Evolutionary conservation across 2,113 vertebrate species (phyloP).

Genomic region (Sander lucioperca): DNA sequence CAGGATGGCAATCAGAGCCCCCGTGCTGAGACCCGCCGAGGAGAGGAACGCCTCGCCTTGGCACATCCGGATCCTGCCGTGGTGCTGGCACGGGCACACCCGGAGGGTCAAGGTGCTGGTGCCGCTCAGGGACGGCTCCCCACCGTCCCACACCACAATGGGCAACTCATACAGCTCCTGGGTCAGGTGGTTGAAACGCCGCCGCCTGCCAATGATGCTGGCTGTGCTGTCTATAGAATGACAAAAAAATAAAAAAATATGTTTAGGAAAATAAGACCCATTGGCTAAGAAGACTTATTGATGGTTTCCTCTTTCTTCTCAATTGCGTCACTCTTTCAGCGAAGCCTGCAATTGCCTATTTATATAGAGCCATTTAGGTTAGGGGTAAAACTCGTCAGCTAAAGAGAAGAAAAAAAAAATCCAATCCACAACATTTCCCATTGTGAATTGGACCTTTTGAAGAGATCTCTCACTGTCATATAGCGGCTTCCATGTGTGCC

Average conservation of each 20-base stretch:
- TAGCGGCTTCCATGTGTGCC: not conserved
- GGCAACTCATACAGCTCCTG: slow-evolving; percentile 93
- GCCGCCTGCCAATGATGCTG: slow-evolving; percentile 89
- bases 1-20: slow-evolving; percentile 96
- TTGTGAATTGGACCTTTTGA: not conserved
- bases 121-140: slow-evolving; percentile 92
- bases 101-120: slow-evolving; percentile 94
- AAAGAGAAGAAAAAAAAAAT: slow-evolving; percentile 2
- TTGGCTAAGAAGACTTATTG: slow-evolving; percentile 17
- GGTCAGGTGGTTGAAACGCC: slow-evolving; percentile 89
- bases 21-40: slow-evolving; percentile 95
- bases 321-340: not conserved
- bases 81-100: slow-evolving; percentile 91
- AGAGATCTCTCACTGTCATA: not conserved
- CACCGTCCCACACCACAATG: slow-evolving; percentile 93
- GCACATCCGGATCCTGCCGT: slow-evolving; percentile 85
- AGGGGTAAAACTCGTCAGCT: slow-evolving; percentile 9
- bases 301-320: slow-evolving; percentile 15
- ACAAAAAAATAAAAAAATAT: not conserved
- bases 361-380: slow-evolving; percentile 15
- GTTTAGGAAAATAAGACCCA: not conserved
- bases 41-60: slow-evolving; percentile 94
- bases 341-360: slow-evolving; percentile 24
- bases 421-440: not conserved
- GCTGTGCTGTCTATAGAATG: slow-evolving; percentile 90